These are phyloP conservation scores for Aphyosemion australe DNA, from an alignment of 2,113 vertebrate species.

Conservation along the genomic window DNA sequence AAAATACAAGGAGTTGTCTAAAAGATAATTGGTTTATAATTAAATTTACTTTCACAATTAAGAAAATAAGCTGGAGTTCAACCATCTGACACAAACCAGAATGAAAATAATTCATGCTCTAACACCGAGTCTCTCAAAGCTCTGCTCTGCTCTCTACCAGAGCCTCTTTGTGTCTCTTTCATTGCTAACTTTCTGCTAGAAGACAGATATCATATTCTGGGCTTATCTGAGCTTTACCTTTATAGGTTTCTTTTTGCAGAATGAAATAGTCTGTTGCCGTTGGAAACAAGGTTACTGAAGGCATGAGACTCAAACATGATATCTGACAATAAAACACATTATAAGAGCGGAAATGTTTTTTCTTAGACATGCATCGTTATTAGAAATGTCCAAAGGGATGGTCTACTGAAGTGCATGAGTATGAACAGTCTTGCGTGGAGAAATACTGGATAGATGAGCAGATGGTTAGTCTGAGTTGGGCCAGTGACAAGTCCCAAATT, in stretches of 20 bases:
- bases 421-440: too few relatives aligned
- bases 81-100: neutral
- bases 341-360: neutral
- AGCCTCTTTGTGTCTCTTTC: neutral
- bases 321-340: constrained; percentile 1
- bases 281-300: neutral
- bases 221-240: neutral
- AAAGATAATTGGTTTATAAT: neutral
- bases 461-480: too few relatives aligned
- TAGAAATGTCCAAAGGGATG: too few relatives aligned
- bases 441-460: too few relatives aligned
- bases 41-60: neutral
- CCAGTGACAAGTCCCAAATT: too few relatives aligned
- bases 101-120: too few relatives aligned
- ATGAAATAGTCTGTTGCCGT: neutral
- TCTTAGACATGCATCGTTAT: neutral
- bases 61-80: neutral
- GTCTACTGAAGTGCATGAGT: too few relatives aligned
- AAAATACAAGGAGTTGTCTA: neutral
- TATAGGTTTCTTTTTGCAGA: neutral
- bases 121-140: neutral
- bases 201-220: neutral
- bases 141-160: neutral
- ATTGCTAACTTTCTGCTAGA: neutral
- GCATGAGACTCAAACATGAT: neutral